phyloP scores from a whole-genome alignment of 2,113 vertebrate species.

The Recurvirostra avosetta region DNA sequence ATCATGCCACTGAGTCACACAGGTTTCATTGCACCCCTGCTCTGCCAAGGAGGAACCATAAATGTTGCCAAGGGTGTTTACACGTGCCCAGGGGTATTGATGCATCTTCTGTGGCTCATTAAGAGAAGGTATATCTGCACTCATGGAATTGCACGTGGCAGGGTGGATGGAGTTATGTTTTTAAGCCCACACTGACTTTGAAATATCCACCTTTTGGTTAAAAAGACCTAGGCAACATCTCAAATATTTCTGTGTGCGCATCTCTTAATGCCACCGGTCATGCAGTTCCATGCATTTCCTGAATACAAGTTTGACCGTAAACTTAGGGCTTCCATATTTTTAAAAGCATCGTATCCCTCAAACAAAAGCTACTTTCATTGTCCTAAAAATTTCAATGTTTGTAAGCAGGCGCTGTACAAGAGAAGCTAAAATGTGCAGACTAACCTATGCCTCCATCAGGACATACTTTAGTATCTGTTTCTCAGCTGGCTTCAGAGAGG shows the following conservation, averaged over 20 bases:
- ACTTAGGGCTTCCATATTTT: not conserved
- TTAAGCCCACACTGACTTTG: not conserved
- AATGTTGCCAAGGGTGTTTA: not conserved
- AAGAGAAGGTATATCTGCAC: not conserved
- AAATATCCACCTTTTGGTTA: not conserved
- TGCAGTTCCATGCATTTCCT: not conserved
- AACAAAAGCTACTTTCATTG: not conserved
- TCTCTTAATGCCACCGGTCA: accelerated
- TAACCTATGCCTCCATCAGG: not conserved
- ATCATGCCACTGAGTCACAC: not conserved
- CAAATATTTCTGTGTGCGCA: accelerated
- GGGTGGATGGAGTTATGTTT: not conserved
- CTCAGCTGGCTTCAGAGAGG: not conserved
- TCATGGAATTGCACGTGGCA: accelerated
- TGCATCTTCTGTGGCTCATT: not conserved
- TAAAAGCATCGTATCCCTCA: constrained; percentile 7
- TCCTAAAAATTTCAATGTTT: not conserved
- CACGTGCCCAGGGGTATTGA: accelerated
- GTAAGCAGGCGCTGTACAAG: not conserved
- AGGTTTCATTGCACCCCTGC: not conserved
- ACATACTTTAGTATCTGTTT: not conserved
- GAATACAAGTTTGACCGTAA: not conserved
- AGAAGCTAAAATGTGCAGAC: not conserved
- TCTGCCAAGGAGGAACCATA: not conserved
- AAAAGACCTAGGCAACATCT: not conserved